Percentiles rank a stretch among this genome's conserved stretches.
These are phyloP conservation scores for Apistogramma diplotaenia DNA, from an alignment of 2,113 vertebrate species.

Conservation along the genomic window DNA sequence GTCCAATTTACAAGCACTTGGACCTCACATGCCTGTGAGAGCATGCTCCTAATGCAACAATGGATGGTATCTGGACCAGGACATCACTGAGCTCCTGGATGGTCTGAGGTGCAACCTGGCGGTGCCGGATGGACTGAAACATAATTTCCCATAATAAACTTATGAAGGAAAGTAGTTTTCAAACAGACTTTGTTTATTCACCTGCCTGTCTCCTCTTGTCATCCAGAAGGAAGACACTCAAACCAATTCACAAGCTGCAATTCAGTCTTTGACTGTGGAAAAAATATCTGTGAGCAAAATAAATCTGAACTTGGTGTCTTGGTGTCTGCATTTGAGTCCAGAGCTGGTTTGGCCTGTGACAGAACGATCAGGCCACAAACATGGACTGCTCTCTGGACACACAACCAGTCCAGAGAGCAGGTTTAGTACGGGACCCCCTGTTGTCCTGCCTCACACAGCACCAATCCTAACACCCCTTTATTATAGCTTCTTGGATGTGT, in stretches of 20 bases:
- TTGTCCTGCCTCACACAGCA: no score
- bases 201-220: not conserved
- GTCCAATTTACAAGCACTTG: no score
- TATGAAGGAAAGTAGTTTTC: not conserved
- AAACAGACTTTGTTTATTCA: not conserved
- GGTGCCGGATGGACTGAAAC: no score
- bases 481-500: no score
- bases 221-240: not conserved
- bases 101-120: no score
- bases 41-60: no score
- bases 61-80: no score
- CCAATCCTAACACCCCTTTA: no score
- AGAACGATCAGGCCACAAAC: not conserved
- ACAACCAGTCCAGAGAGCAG: not conserved
- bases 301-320: not conserved
- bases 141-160: no score
- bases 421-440: no score
- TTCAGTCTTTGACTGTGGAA: not conserved
- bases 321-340: not conserved
- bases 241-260: not conserved
- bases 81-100: no score
- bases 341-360: not conserved
- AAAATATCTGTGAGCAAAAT: not conserved
- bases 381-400: not conserved
- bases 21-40: no score